A percentile compares a stretch with the other conserved stretches of the same genome.
These are phyloP conservation scores for Pyrgilauda ruficollis DNA, from an alignment of 2,113 vertebrate genomes.

Conservation along the genomic window DNA sequence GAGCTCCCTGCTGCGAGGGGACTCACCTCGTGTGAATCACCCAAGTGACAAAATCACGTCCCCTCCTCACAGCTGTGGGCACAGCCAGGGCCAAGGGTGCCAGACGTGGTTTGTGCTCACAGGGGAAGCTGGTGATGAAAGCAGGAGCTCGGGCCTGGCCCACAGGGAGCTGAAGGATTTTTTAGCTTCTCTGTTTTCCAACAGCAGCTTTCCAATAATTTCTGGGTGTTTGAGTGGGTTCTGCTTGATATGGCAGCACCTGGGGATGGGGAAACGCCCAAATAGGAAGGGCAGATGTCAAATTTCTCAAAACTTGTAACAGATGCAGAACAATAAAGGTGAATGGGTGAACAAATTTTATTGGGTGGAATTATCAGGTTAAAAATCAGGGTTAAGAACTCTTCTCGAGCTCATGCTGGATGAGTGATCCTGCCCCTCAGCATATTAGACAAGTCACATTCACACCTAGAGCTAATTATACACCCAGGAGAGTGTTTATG, in stretches of 20 bases:
- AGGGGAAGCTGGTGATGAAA: background rate
- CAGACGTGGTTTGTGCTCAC: fast-evolving
- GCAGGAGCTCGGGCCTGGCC: background rate
- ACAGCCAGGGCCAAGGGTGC: background rate
- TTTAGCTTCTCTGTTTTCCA: background rate
- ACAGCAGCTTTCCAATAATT: background rate
- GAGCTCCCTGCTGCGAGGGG: background rate
- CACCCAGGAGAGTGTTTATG: background rate
- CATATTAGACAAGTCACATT: background rate
- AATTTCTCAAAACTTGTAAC: background rate
- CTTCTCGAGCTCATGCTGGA: background rate
- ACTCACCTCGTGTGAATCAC: background rate
- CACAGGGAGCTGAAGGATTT: background rate
- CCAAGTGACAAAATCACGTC: background rate
- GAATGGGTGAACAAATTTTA: background rate
- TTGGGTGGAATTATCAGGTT: background rate
- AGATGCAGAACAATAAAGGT: background rate
- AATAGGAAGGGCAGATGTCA: background rate
- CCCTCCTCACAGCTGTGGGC: background rate
- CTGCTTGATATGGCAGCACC: fast-evolving
- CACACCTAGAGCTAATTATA: background rate
- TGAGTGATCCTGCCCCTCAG: background rate
- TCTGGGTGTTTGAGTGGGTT: background rate
- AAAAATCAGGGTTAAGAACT: background rate
- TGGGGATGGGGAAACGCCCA: background rate